phyloP scores from a whole-genome alignment of 2,888 invertebrate species.

The Diadromus collaris region DNA sequence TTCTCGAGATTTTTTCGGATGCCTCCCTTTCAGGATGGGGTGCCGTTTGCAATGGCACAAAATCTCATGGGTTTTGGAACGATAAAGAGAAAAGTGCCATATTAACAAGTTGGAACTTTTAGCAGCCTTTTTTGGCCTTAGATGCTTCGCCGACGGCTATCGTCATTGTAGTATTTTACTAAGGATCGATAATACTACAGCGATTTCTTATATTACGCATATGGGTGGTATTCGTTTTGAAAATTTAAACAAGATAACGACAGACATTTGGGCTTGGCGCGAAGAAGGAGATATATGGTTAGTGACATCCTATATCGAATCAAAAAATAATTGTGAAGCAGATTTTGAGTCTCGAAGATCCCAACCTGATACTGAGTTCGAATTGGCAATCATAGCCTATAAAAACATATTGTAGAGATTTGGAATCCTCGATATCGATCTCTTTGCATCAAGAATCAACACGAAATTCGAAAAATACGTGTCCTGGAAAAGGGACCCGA shows the following conservation, averaged over 20 bases:
- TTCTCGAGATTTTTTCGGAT: slow-evolving; percentile 45
- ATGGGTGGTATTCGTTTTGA: slow-evolving; percentile 39
- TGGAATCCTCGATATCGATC: slow-evolving; percentile 34
- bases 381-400: not conserved
- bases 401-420: slow-evolving; percentile 4
- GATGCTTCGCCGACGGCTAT: slow-evolving; percentile 36
- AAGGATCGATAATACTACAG: slow-evolving; percentile 55
- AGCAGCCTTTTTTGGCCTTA: slow-evolving; percentile 26
- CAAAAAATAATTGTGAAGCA: slow-evolving; percentile 22
- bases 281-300: slow-evolving; percentile 26
- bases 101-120: slow-evolving; percentile 12
- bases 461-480: slow-evolving; percentile 36
- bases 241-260: slow-evolving; percentile 28
- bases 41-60: not conserved
- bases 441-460: slow-evolving; percentile 27
- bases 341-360: slow-evolving; percentile 25
- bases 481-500: slow-evolving; percentile 28
- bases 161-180: slow-evolving; percentile 47
- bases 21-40: slow-evolving; percentile 26
- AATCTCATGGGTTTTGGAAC: not conserved
- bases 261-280: slow-evolving; percentile 45
- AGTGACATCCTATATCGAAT: slow-evolving; percentile 33
- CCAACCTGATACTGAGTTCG: slow-evolving; percentile 5
- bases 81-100: not conserved
- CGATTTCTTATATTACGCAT: slow-evolving; percentile 50